Conservation (phyloP, 2,797 vertebrate genomes). For the Oryzias sinensis region DNA sequence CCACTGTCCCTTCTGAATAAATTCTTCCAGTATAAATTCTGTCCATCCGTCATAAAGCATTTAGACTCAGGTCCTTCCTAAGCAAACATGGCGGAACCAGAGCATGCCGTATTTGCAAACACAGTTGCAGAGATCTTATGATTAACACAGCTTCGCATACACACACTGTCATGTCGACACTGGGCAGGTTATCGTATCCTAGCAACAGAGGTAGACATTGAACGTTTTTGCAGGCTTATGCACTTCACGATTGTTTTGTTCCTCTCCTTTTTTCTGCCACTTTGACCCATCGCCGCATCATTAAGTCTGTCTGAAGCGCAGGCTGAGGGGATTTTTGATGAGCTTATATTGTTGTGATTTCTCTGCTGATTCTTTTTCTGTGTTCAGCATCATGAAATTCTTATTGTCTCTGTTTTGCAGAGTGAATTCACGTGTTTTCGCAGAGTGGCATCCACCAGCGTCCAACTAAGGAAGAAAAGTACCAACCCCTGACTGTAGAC, state of each 20-base stretch:
- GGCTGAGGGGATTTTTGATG: not conserved
- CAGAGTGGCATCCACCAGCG: too few species aligned
- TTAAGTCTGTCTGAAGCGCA: conserved; percentile 4
- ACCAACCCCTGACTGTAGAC: too few species aligned
- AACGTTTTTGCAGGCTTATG: conserved; percentile 31
- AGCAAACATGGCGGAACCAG: not conserved
- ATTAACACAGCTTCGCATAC: conserved; percentile 36
- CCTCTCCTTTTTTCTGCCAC: conserved; percentile 5
- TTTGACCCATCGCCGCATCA: not conserved
- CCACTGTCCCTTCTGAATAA: too few species aligned
- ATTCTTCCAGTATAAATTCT: not conserved
- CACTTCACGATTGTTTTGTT: conserved; percentile 11
- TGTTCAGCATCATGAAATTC: not conserved
- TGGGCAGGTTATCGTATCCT: conserved; percentile 74
- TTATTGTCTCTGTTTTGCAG: not conserved
- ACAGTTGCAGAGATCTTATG: conserved; percentile 13
- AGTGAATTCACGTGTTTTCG: not conserved
- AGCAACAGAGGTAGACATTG: conserved; percentile 76
- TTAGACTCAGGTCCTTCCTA: conserved; percentile 14
- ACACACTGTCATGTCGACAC: conserved; percentile 33
- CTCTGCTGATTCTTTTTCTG: not conserved
- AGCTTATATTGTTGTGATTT: not conserved
- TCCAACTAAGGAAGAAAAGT: too few species aligned
- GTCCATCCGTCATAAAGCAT: conserved; percentile 8
- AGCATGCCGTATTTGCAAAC: not conserved